Percentiles rank a stretch among this genome's conserved stretches.
Evolutionary conservation across 2,113 vertebrate genomes (phyloP).

Genomic region (Myrmophylax atrothorax): DNA sequence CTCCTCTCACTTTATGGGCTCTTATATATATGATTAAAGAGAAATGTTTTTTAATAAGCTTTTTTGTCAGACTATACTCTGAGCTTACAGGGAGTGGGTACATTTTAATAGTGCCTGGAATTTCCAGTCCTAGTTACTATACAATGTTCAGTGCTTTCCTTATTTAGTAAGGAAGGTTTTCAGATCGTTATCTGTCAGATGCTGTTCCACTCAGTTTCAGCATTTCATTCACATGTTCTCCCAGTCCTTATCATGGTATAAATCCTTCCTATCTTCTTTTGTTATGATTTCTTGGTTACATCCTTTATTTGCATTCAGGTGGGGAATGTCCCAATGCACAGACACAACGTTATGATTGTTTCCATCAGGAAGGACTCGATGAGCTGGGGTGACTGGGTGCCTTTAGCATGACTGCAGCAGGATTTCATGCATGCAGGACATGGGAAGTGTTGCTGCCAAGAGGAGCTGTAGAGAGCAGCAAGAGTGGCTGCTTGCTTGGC

Average conservation of each 20-base stretch:
- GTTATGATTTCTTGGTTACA: background rate
- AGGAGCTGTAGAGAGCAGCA: background rate
- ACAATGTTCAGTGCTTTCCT: background rate
- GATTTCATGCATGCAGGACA: background rate
- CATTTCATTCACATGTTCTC: background rate
- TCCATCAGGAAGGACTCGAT: background rate
- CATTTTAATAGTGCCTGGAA: background rate
- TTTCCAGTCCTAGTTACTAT: background rate
- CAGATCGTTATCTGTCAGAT: background rate
- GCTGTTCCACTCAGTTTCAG: background rate
- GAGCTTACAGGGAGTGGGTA: background rate
- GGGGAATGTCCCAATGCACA: background rate
- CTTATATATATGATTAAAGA: background rate
- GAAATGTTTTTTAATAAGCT: slow-evolving; percentile 8
- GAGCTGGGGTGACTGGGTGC: background rate
- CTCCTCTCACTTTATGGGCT: background rate
- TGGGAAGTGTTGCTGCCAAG: background rate
- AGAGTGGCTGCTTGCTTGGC: background rate
- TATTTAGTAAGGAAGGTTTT: background rate
- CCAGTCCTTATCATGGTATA: background rate
- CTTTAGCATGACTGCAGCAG: background rate
- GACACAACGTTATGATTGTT: background rate
- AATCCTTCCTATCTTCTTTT: background rate
- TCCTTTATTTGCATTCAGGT: background rate
- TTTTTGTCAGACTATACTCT: background rate